phyloP scores from a whole-genome alignment of 2,888 invertebrate genomes.

The Acheta domesticus region DNA sequence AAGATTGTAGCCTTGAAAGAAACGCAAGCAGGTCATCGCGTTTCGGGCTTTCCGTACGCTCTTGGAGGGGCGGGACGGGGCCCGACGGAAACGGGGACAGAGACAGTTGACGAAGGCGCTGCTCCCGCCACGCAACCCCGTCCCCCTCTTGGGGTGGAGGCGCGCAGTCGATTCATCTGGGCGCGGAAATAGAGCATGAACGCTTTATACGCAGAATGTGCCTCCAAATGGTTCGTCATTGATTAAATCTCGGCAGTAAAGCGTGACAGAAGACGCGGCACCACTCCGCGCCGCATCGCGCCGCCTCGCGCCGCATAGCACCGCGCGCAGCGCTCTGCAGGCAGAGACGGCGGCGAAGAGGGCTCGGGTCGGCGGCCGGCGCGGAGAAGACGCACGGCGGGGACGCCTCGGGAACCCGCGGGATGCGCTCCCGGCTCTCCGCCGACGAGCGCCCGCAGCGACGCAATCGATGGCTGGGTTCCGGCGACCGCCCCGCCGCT shows the following conservation, averaged over 20 bases:
- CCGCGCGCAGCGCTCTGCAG: not conserved
- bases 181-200: slow-evolving; percentile 9
- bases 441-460: not conserved
- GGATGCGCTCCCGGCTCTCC: slow-evolving; percentile 19
- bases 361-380: not conserved
- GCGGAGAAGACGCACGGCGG: slow-evolving; percentile 18
- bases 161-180: not conserved
- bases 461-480: slow-evolving; percentile 19
- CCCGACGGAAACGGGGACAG: too few relatives aligned
- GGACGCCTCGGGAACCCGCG: not conserved
- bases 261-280: not conserved
- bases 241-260: slow-evolving; percentile 1
- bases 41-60: too few relatives aligned
- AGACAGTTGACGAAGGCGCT: too few relatives aligned
- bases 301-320: too few relatives aligned
- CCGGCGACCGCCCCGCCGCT: slow-evolving; percentile 26
- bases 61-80: too few relatives aligned
- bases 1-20: too few relatives aligned
- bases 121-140: too few relatives aligned
- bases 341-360: not conserved
- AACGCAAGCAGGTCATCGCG: too few relatives aligned
- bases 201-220: not conserved
- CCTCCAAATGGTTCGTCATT: not conserved
- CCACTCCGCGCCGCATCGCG: too few relatives aligned
- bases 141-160: not conserved